A percentile compares a stretch with the other conserved stretches of the same genome.
Conservation (phyloP, 2,888 invertebrate genomes). For the Pilophorus perplexus region DNA sequence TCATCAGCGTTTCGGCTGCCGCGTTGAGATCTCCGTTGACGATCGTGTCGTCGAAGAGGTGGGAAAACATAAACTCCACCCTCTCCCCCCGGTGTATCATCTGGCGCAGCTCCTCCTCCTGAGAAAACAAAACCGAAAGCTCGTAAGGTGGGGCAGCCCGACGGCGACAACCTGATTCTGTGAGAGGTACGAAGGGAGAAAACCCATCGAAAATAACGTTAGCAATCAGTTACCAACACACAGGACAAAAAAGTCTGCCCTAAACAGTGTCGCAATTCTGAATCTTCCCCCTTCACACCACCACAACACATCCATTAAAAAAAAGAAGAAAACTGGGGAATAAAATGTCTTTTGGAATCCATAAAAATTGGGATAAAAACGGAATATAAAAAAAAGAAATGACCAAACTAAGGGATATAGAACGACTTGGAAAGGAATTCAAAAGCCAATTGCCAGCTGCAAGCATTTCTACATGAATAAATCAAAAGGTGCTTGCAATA, state of each 20-base stretch:
- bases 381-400: constrained; percentile 2
- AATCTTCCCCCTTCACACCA: too few relatives aligned
- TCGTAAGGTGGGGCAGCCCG: too few relatives aligned
- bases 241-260: too few relatives aligned
- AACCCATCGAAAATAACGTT: too few relatives aligned
- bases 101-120: constrained; percentile 90
- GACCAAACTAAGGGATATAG: constrained; percentile 26
- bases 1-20: constrained; percentile 81
- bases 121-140: constrained; percentile 52
- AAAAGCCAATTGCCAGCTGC: constrained; percentile 40
- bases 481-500: constrained; percentile 39
- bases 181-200: neutral
- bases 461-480: constrained; percentile 32
- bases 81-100: constrained; percentile 81
- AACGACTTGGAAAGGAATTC: constrained; percentile 28
- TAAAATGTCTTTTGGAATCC: too few relatives aligned
- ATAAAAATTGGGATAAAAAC: neutral
- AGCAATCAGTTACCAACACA: too few relatives aligned
- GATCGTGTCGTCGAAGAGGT: constrained; percentile 89
- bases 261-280: too few relatives aligned
- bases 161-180: too few relatives aligned
- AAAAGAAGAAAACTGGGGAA: too few relatives aligned
- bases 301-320: too few relatives aligned
- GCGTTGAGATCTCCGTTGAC: constrained; percentile 85
- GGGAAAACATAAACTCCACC: constrained; percentile 89